Base-by-base conservation (phyloP, 1,140 invertebrate genomes). In the Caenorhabditis latens region DNA sequence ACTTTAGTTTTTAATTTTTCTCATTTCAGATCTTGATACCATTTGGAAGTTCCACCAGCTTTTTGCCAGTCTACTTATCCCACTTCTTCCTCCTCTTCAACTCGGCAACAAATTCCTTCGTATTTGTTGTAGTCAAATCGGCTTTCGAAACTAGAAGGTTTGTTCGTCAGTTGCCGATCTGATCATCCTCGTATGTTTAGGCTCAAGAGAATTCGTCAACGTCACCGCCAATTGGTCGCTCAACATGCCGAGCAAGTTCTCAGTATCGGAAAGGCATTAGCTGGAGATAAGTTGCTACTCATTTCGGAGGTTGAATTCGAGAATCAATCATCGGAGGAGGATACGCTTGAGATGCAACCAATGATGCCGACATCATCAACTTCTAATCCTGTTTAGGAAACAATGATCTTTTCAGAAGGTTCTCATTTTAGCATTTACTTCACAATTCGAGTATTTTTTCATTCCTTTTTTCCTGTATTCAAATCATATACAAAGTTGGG, bases 81-180 rank as follows among this genome's bases (percentile, higher is more conserved):
- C 79, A 86, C 19, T 88, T 89, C 32, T 55, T 87, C 16, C 53
- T 89, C 0, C 86, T 89, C n/a, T 71, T 89, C 19, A 89, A 89
- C 48, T 89, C 88, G 0, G 88, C 88, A 14, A 88, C 88, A 5
- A 89, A 89, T 48, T 88, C 87, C 4, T 82, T 87, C 50, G 79
- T 89, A 53, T 89, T 89, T 48, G 88, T 89, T n/a, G 86, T 89
- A 19, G 50, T 89, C 42, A 89, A 88, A 86, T 85, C 86, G 24
- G 86, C 86, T 43, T 89, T 89, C 32, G 88, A 89, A 46, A 75
- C 87, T 2, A 43, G 87, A 67, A 88, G 87, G 86, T 86, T 21
- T 14, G 85, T 75, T 84, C 7, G 16, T 19, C 42, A 40, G 43
- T 24, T 9, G 0, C 53, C n/a, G 14, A 32, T 21, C 0, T 57